Base-by-base conservation (phyloP, 2,797 vertebrate species). In the Hephaestus fuliginosus region DNA sequence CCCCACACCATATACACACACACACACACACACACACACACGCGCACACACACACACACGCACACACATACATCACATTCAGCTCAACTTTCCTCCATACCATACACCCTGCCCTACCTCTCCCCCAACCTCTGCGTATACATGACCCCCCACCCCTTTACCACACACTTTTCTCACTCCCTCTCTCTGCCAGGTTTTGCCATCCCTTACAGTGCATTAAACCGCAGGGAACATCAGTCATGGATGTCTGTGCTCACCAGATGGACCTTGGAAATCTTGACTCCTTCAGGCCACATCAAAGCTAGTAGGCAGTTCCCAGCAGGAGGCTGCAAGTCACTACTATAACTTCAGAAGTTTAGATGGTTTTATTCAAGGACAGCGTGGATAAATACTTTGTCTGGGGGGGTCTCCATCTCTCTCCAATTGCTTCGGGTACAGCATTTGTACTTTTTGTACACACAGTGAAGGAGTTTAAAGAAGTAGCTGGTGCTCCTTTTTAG, bases 241-340 rank as follows among this genome's bases (percentile, higher is more conserved):
- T 83, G 89, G 64, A 69, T 83, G 81, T 81, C 62, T 87, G 68
- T 82, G 81, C 77, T 85, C 74, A 82, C 87, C 84, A 88, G 70
- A 72, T 83, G 87, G 85, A 89, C 87, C 85, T 83, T 82, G 90
- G 92, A 93, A 92, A 93, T 79, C 85, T 79, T 91, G 85, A 84
- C 83, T 86, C 70, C 20, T 76, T 48, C 22, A 17, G 55, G 81
- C 89, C 91, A 89, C 93, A 90, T 92, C 83, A 92, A 90, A 92
- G 84, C 81, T 66, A n/a, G 68, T 43, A 39, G 68, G 70, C 72
- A 67, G 66, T 79, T 86, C 80, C 72, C 75, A 75, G 71, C 78
- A 66, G 81, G 76, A 88, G 70, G 68, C 78, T 56, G 58, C 58
- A 62, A 51, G 58, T 87, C 76, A 64, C 64, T 70, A n/a, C 85